Evolutionary conservation across 2,797 vertebrate genomes (phyloP).

Genomic region (Galagoides demidoff): DNA sequence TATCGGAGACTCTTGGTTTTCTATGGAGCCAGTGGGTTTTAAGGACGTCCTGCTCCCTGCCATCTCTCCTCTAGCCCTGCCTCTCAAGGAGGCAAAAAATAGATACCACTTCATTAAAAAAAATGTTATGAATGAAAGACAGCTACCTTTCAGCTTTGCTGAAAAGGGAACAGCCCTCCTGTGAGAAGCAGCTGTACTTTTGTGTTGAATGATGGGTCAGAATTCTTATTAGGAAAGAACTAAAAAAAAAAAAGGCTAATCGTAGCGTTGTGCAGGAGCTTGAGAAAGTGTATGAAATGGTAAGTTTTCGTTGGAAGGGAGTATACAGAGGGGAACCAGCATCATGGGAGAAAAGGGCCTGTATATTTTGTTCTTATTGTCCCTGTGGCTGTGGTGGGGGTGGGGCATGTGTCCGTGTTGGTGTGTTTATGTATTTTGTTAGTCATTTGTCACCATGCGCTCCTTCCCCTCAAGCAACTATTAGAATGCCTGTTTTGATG

Average conservation of each 20-base stretch:
- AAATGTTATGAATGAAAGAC: not conserved
- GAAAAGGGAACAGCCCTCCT: constrained; percentile 53
- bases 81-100: constrained; percentile 61
- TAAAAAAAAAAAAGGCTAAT: not conserved
- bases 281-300: not conserved
- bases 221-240: constrained; percentile 50
- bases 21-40: constrained; percentile 79
- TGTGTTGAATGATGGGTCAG: constrained; percentile 44
- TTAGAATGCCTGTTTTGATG: constrained; percentile 77
- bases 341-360: not conserved
- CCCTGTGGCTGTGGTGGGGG: not conserved
- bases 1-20: constrained; percentile 78
- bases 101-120: constrained; percentile 41
- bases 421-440: constrained; percentile 58
- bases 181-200: constrained; percentile 50
- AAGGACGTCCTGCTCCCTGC: constrained; percentile 73
- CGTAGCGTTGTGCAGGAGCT: not conserved
- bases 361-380: not conserved
- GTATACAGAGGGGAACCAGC: not conserved
- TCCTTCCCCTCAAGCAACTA: constrained; percentile 65
- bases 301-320: constrained; percentile 18
- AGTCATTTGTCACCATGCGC: constrained; percentile 70
- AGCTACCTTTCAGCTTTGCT: constrained; percentile 34
- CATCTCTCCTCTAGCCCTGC: not conserved
- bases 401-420: not conserved